Evolutionary conservation across 2,113 vertebrate species (phyloP).

Genomic region (Scopus umbretta): DNA sequence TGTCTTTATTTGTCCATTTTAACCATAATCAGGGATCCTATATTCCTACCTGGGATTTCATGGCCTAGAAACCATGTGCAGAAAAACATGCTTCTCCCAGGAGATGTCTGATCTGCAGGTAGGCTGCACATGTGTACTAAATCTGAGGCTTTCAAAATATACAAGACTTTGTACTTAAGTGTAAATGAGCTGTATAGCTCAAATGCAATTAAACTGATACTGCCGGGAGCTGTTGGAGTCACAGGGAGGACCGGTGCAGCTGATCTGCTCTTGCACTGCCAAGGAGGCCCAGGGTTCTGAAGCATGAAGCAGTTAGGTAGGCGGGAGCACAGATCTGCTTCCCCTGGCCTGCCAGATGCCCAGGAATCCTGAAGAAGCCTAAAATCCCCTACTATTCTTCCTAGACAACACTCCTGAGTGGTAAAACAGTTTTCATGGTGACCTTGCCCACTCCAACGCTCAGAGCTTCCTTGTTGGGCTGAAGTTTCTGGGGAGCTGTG

Average conservation of each 20-base stretch:
- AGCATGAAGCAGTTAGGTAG: not conserved
- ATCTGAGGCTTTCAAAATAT: not conserved
- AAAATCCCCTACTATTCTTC: not conserved
- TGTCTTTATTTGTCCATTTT: not conserved
- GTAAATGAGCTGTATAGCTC: not conserved
- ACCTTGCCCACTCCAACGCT: fast-evolving
- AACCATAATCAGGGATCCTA: not conserved
- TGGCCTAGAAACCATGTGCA: not conserved
- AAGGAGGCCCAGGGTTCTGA: not conserved
- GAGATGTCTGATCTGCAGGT: not conserved
- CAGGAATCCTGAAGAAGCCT: not conserved
- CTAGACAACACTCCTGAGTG: not conserved
- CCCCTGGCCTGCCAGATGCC: not conserved
- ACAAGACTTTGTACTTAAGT: not conserved
- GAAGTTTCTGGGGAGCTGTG: not conserved
- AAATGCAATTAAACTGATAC: not conserved
- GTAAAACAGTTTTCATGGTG: not conserved
- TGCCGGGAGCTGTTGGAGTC: not conserved
- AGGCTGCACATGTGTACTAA: not conserved
- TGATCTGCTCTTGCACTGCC: not conserved
- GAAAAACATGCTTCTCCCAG: not conserved
- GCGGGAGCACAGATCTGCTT: not conserved
- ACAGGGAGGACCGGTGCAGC: not conserved
- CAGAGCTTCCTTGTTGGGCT: not conserved
- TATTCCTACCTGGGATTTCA: not conserved